Base-by-base conservation (phyloP, 35 echinoderm and acorn worm species). In the Patiria miniata region DNA sequence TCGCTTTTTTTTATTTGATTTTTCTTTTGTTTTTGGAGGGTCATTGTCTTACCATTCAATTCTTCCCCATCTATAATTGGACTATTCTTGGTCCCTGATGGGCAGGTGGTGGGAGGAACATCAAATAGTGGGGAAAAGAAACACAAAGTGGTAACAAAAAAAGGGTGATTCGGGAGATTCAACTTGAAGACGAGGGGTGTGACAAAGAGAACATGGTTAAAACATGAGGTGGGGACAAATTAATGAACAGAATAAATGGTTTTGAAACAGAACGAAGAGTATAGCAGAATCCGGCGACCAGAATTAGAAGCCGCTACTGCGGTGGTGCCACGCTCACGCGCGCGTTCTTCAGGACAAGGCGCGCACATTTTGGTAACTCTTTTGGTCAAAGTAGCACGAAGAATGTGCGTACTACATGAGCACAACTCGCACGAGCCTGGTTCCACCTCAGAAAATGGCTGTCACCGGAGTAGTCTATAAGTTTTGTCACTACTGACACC, bases 11-110 rank as follows among this genome's bases (percentile, higher is more conserved):
- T 14, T 60, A 32, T 47, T 47, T 47, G 42, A 47, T 6, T 4
- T 12, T 47, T 47, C 42, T 29, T 22, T 73, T 73, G 42, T 47
- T 47, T 47, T 47, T 4, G 42, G 42, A 4, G 12, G 42, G 42
- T 47, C 42, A 4, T 32, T 28, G 29, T 73, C 65, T 73, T 73
- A 73, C 65, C 65, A 73, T 73, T 73, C 65, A 36, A 26, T 73
- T 73, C 65, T 73, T 73, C 65, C 65, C 65, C 65, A 23, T 73
- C 65, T 73, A 73, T 73, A 32, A 73, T 32, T 73, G 65, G 65
- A 28, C 65, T 73, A 73, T 73, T 73, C 65, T 73, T 73, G 65
- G 19, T 73, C 65, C 65, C 65, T 73, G 65, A 34, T 28, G 42
- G 42, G 12, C 42, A 47, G 42, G 42, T 14, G 65, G 65, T 22